phyloP scores from a whole-genome alignment of 2,113 vertebrate genomes.

The Lophius piscatorius region DNA sequence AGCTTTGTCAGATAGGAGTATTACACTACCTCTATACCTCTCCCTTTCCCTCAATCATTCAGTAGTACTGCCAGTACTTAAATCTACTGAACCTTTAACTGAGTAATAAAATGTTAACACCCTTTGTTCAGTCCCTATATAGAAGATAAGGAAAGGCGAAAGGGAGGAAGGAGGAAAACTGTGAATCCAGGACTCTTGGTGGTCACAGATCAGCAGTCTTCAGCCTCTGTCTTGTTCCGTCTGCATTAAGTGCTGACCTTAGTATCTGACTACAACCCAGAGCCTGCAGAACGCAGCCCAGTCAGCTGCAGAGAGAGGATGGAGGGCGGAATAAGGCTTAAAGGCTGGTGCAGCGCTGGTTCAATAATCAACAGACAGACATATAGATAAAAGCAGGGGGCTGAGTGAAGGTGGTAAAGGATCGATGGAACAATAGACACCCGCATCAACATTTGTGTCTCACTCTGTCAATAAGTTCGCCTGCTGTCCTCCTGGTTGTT shows the following conservation, averaged over 20 bases:
- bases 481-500: not conserved
- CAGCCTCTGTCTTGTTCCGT: conserved; percentile 39
- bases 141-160: conserved; percentile 19
- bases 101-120: conserved; percentile 43
- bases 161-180: conserved; percentile 22
- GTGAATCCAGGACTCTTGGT: conserved; percentile 30
- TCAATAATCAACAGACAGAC: conserved; percentile 75
- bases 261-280: conserved; percentile 72
- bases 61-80: conserved; percentile 56
- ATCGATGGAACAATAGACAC: conserved; percentile 32
- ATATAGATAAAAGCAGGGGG: conserved; percentile 56
- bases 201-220: conserved; percentile 50
- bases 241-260: conserved; percentile 71
- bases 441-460: conserved; percentile 40
- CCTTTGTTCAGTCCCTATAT: conserved; percentile 11
- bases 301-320: conserved; percentile 35
- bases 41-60: conserved; percentile 48
- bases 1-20: conserved; percentile 58
- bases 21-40: conserved; percentile 74
- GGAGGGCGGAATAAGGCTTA: conserved; percentile 53
- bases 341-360: conserved; percentile 42
- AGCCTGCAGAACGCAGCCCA: conserved; percentile 62
- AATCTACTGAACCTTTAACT: conserved; percentile 28
- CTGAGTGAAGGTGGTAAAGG: conserved; percentile 39
- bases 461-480: conserved; percentile 17